phyloP scores from a whole-genome alignment of 2,113 vertebrate genomes.

The Motacilla tschutschensis region DNA sequence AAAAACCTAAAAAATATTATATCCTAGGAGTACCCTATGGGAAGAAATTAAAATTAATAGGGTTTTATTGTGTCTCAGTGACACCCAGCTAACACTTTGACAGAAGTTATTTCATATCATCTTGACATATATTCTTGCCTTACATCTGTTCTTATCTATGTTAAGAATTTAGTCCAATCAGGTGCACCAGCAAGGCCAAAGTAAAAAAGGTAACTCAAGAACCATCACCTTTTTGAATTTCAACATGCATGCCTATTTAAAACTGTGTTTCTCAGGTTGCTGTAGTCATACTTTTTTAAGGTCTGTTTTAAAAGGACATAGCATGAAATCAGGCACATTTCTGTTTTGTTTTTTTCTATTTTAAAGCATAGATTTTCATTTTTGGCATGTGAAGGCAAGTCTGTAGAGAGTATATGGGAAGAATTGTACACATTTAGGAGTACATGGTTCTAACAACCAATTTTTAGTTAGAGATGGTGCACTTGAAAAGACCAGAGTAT shows the following conservation, averaged over 20 bases:
- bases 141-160: background rate
- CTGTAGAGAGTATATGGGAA: background rate
- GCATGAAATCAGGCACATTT: background rate
- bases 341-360: background rate
- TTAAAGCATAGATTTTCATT: background rate
- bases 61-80: background rate
- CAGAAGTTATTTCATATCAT: rapidly evolving
- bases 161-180: background rate
- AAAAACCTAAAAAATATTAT: background rate
- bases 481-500: background rate
- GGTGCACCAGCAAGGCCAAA: background rate
- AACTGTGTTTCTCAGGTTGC: background rate
- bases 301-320: background rate
- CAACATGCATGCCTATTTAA: background rate
- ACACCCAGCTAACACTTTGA: background rate
- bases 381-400: background rate
- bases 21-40: background rate
- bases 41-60: background rate
- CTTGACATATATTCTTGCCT: background rate
- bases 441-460: background rate
- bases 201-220: background rate
- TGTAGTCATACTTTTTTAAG: background rate
- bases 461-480: background rate
- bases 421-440: background rate
- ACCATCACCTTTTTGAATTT: background rate